These are phyloP conservation scores for Zenarchopterus dispar DNA, from an alignment of 2,797 vertebrate species.

Conservation along the genomic window DNA sequence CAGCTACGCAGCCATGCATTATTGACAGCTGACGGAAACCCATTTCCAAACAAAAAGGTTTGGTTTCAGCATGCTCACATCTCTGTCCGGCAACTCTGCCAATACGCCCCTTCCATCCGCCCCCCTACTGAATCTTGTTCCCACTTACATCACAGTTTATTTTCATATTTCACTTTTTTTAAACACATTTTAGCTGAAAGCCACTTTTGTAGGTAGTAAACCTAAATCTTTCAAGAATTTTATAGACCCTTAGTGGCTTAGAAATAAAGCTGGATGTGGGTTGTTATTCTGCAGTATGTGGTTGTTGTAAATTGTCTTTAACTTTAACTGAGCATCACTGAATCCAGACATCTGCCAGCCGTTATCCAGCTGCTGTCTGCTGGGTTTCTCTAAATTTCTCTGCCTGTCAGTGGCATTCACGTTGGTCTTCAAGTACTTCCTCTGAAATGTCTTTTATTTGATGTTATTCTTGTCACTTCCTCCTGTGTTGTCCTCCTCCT, in stretches of 20 bases:
- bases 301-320: conserved; percentile 13
- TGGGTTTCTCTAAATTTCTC: conserved; percentile 15
- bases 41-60: conserved; percentile 57
- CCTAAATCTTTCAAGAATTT: not conserved
- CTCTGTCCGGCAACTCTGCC: conserved; percentile 1
- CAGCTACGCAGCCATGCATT: conserved; percentile 67
- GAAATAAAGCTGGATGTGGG: not conserved
- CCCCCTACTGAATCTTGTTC: not conserved
- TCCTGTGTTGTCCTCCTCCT: conserved; percentile 3
- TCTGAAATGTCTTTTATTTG: conserved; percentile 9
- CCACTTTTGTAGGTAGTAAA: not conserved
- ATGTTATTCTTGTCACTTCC: not conserved
- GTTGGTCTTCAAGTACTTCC: conserved; percentile 4
- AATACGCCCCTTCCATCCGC: not conserved
- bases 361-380: conserved; percentile 33
- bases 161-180: not conserved
- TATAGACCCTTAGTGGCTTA: not conserved
- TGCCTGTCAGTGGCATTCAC: conserved; percentile 7
- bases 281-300: conserved; percentile 10
- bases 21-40: conserved; percentile 63
- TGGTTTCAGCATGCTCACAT: conserved; percentile 38
- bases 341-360: conserved; percentile 39
- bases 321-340: conserved; percentile 36
- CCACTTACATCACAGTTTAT: not conserved
- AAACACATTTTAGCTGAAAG: not conserved